phyloP scores from a whole-genome alignment of 1,140 invertebrate species.

The Cydia fagiglandana region DNA sequence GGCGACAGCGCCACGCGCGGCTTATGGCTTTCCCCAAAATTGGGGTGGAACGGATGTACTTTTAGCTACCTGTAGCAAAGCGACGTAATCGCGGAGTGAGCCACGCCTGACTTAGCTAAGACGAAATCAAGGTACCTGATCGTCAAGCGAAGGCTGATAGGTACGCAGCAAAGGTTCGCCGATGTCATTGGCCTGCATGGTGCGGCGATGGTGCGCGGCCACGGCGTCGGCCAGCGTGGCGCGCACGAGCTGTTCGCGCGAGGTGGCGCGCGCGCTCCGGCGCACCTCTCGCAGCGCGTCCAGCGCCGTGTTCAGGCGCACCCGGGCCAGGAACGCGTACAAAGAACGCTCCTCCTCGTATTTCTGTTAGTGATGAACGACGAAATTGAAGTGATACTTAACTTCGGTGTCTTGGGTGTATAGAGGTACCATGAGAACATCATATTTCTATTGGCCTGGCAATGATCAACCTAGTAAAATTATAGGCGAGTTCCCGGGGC shows the following conservation, averaged over 20 bases:
- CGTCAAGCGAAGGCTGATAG: conserved; percentile 54
- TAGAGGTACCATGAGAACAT: too few species aligned
- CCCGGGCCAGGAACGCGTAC: conserved; percentile 58
- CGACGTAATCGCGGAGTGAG: too few species aligned
- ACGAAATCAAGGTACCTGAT: conserved; percentile 44
- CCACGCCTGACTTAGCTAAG: too few species aligned
- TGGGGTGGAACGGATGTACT: too few species aligned
- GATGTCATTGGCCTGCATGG: conserved; percentile 33
- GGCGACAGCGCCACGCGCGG: too few species aligned
- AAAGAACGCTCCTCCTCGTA: conserved; percentile 54
- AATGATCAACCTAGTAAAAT: too few species aligned
- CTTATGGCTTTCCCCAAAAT: too few species aligned
- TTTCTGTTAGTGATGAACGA: conserved; percentile 43
- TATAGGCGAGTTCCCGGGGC: too few species aligned
- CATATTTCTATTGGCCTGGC: too few species aligned
- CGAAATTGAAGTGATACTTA: too few species aligned
- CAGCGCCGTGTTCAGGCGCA: conserved; percentile 57
- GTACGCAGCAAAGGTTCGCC: conserved; percentile 46
- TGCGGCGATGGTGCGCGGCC: conserved; percentile 45
- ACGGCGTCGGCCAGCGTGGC: conserved; percentile 50
- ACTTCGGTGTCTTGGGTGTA: too few species aligned
- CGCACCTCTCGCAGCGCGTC: conserved; percentile 54
- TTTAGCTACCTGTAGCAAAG: too few species aligned
- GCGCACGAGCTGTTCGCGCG: conserved; percentile 53
- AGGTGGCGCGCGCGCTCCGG: conserved; percentile 46